Percentiles rank a stretch among this genome's conserved stretches.
These are phyloP conservation scores for Epirrhoe tristata DNA, from an alignment of 2,888 invertebrate species.

Conservation along the genomic window DNA sequence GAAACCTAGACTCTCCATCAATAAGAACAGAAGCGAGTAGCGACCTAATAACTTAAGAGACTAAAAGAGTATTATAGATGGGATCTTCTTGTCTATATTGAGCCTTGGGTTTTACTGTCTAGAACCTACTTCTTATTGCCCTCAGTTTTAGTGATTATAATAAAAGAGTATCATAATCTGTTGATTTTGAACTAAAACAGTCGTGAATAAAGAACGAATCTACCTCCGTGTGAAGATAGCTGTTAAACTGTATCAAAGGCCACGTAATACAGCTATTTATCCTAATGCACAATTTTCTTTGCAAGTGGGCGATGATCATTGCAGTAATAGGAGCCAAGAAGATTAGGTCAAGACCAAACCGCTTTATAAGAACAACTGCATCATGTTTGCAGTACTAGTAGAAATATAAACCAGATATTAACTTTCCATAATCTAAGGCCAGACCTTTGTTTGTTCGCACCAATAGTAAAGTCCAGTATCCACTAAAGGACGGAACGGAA, in stretches of 20 bases:
- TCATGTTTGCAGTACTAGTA: conserved; percentile 35
- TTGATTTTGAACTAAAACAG: background rate
- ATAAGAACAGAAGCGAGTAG: conserved; percentile 30
- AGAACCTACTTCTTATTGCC: background rate
- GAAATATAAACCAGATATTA: conserved; percentile 33
- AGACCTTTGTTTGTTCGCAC: conserved; percentile 35
- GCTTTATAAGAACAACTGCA: conserved; percentile 40
- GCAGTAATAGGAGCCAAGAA: conserved; percentile 47
- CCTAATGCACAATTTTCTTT: conserved; percentile 40
- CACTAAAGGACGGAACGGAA: background rate
- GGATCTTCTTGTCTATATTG: conserved; percentile 1
- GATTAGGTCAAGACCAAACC: conserved; percentile 52
- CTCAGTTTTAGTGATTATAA: background rate
- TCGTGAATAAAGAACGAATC: too few relatives aligned
- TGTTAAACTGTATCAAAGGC: background rate
- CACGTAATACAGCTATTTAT: conserved; percentile 20
- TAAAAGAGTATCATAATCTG: background rate
- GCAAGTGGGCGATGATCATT: conserved; percentile 52
- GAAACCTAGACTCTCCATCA: conserved; percentile 29
- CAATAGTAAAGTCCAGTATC: conserved; percentile 14
- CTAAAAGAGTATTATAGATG: conserved; percentile 18
- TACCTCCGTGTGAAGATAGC: too few relatives aligned
- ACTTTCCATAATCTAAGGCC: conserved; percentile 32
- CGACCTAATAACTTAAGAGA: conserved; percentile 24
- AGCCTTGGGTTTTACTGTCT: background rate